Evolutionary conservation across 1,140 invertebrate genomes (phyloP).

Genomic region (Schlechtendalia chinensis): DNA sequence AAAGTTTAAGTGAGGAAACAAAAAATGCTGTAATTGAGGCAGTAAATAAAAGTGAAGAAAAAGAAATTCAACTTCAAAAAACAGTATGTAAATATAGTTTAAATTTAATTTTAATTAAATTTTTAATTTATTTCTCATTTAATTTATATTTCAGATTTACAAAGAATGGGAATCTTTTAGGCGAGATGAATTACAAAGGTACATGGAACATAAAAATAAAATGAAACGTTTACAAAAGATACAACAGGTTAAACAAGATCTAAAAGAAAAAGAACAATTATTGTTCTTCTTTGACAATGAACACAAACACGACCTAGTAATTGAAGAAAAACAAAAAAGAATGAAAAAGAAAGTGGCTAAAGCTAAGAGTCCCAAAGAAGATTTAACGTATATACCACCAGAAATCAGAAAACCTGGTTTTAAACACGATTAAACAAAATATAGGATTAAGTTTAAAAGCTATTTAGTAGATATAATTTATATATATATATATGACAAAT

Average conservation of each 20-base stretch:
- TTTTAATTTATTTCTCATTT: neutral
- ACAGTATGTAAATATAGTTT: slow-evolving; percentile 15
- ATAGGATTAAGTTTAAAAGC: neutral
- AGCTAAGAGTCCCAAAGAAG: slow-evolving; percentile 42
- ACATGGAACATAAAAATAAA: slow-evolving; percentile 62
- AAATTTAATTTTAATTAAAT: neutral
- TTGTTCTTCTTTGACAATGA: slow-evolving; percentile 78
- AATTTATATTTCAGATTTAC: slow-evolving; percentile 58
- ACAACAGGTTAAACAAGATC: slow-evolving; percentile 61
- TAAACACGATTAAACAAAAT: slow-evolving; percentile 18
- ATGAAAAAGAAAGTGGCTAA: slow-evolving; percentile 34
- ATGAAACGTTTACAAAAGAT: slow-evolving; percentile 62
- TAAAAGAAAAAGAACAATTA: slow-evolving; percentile 64
- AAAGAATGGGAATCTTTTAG: slow-evolving; percentile 62
- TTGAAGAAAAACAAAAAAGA: slow-evolving; percentile 58
- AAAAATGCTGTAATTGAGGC: slow-evolving; percentile 16
- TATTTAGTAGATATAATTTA: neutral
- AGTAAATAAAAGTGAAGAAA: slow-evolving; percentile 21
- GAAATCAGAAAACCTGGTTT: slow-evolving; percentile 51
- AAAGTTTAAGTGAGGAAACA: slow-evolving; percentile 24
- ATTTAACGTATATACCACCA: slow-evolving; percentile 52
- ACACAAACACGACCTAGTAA: slow-evolving; percentile 69
- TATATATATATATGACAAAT: neutral
- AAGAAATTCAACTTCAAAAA: slow-evolving; percentile 38
- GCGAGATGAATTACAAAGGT: slow-evolving; percentile 55